Evolutionary conservation across 2,113 vertebrate species (phyloP).

Genomic region (Cryptomyrus ogoouensis): DNA sequence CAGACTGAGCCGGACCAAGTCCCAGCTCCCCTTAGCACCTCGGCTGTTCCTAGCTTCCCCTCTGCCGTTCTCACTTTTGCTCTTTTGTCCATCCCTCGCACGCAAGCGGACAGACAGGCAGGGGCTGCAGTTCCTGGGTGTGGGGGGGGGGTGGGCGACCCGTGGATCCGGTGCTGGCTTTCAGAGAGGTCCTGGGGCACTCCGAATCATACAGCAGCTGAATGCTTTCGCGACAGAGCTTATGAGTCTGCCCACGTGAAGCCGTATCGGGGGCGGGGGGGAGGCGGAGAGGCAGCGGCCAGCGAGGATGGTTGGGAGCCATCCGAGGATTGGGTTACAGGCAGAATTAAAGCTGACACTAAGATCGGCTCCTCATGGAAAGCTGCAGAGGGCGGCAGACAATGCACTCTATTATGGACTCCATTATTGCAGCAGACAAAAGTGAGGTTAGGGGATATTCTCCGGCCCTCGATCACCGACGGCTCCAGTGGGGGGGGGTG

Average conservation of each 20-base stretch:
- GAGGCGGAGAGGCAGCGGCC: slow-evolving; percentile 57
- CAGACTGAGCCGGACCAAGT: background rate
- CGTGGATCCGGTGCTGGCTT: slow-evolving; percentile 29
- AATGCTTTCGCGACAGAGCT: slow-evolving; percentile 64
- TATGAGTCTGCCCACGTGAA: slow-evolving; percentile 57
- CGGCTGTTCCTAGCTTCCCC: background rate
- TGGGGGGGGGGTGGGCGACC: slow-evolving; percentile 21
- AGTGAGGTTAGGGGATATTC: slow-evolving; percentile 69
- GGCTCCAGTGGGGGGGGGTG: slow-evolving; percentile 23
- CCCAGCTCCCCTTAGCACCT: background rate
- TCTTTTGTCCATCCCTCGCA: slow-evolving; percentile 32
- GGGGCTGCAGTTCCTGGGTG: background rate
- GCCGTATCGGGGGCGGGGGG: slow-evolving; percentile 54
- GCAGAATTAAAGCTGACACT: slow-evolving; percentile 82
- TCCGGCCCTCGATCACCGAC: slow-evolving; percentile 48
- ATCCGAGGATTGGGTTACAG: slow-evolving; percentile 71
- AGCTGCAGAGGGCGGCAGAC: slow-evolving; percentile 67
- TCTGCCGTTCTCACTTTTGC: slow-evolving; percentile 19
- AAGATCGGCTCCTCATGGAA: slow-evolving; percentile 77
- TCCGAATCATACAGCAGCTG: slow-evolving; percentile 61
- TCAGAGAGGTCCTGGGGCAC: slow-evolving; percentile 43
- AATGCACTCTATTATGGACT: slow-evolving; percentile 74
- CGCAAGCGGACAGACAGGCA: background rate
- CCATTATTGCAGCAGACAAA: slow-evolving; percentile 75
- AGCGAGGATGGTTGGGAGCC: slow-evolving; percentile 58